Base-by-base conservation (phyloP, 2,888 invertebrate genomes). In the Elaeidobius kamerunicus region DNA sequence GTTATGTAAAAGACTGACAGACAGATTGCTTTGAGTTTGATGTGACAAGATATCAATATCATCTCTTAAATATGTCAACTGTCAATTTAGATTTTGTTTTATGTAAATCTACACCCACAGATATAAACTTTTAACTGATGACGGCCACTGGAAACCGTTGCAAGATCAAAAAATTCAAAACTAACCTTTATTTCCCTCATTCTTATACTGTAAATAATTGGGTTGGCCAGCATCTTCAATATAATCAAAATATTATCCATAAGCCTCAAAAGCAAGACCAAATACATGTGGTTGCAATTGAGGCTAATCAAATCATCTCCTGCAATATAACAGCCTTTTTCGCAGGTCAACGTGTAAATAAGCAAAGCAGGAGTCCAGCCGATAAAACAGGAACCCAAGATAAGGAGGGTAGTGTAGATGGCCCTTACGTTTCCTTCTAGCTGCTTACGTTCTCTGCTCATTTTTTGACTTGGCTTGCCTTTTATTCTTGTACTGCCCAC, bases 141-240 rank as follows among this genome's bases (percentile, higher is more conserved):
- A n/a, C n/a, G n/a, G n/a, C n/a, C n/a, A n/a, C n/a, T n/a, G n/a
- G n/a, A n/a, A n/a, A n/a, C n/a, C n/a, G n/a, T n/a, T n/a, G n/a
- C n/a, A n/a, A n/a, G n/a, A n/a, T n/a, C n/a, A n/a, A n/a, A n/a
- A n/a, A n/a, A n/a, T n/a, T n/a, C n/a, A 23, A 18, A n/a, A 55
- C 62, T 64, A 66, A 78, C 78, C 73, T 78, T 77, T 47, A 85
- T 82, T 62, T 85, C 84, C 49, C 79, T 76, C 78, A 85, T 82
- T 46, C 84, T 70, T 4, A 80, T 78, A 6, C 82, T 81, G 65
- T 85, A 85, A 45, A 85, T 83, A 56, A 84, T 79, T 0, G 83
- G 82, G 68, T 84, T 83, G 30, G 78, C 74, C 45, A 83, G 69
- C 20, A 82, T 79, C 65, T 84, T 84, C 57, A 81, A 69, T 40